Base-by-base conservation (phyloP, 2,888 invertebrate species). In the Parnassius apollo region DNA sequence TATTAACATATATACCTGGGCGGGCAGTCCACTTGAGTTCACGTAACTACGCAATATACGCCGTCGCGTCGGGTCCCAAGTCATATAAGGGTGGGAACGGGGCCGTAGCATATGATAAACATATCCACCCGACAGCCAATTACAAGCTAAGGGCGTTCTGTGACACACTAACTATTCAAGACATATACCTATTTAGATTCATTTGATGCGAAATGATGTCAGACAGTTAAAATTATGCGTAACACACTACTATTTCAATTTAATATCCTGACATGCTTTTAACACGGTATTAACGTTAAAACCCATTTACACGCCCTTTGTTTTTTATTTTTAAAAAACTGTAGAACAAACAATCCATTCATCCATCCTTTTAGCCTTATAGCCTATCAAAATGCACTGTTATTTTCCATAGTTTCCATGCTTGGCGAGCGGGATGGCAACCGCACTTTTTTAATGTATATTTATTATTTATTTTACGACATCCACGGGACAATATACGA, bases 21-120 rank as follows among this genome's bases (percentile, higher is more conserved):
- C 11, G 49, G 48, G 45, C 53, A 45, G 49, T 13, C 57, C 46
- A 62, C 52, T 55, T 50, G 12, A 42, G 42, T 49, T 49, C 48
- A 44, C 54, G 62, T 57, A 58, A 44, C 49, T 54, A 54, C 13
- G 56, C 56, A 45, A 59, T 18, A 53, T 44, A 52, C 45, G 46
- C 18, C 53, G 13, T 9, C 9, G 9, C 13, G 11, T 12, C 53
- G 54, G 54, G 2, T 62, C 66, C 67, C 64, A 55, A 65, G 68
- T 67, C 67, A 66, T 68, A 63, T 67, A 66, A 68, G 66, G 66
- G 69, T 62, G 69, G 75, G 71, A 71, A 74, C 72, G 70, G 71
- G 71, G 64, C 69, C 68, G 67, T 72, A 72, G 71, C 71, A 75
- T 71, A 75, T 72, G 75, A 75, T 74, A 74, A 72, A 75, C 71